Conservation (phyloP, 2,888 invertebrate genomes). For the Trypoxylon attenuatum region DNA sequence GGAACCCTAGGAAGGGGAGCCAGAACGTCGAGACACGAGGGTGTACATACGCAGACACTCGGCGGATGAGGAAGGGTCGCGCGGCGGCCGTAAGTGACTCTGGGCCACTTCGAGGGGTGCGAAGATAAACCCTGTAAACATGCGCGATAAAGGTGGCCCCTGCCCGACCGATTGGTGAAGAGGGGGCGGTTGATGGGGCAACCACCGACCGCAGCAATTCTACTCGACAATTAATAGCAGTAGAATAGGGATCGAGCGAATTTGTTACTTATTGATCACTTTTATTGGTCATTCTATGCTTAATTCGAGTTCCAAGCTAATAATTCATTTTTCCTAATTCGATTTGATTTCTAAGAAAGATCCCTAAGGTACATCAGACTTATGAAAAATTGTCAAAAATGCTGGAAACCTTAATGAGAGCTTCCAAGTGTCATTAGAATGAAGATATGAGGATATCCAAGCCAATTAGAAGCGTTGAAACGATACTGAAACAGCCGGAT, state of each 20-base stretch:
- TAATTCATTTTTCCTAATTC: not conserved
- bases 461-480: too few species aligned
- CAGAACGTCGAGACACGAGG: constrained; percentile 20
- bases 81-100: constrained; percentile 50
- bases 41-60: constrained; percentile 13
- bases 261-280: too few species aligned
- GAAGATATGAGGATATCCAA: too few species aligned
- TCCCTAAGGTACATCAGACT: too few species aligned
- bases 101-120: constrained; percentile 45
- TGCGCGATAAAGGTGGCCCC: constrained; percentile 58
- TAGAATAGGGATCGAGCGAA: constrained; percentile 6
- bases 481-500: too few species aligned
- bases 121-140: constrained; percentile 62
- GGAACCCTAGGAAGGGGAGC: constrained; percentile 33
- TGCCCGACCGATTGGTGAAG: constrained; percentile 9
- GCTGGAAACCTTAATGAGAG: too few species aligned
- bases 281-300: too few species aligned
- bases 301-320: constrained; percentile 23
- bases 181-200: constrained; percentile 2
- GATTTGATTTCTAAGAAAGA: too few species aligned
- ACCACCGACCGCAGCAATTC: constrained; percentile 20
- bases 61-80: constrained; percentile 40
- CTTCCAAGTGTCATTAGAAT: too few species aligned
- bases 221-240: constrained; percentile 49
- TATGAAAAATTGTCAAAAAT: too few species aligned